Percentiles rank a stretch among this genome's conserved stretches.
These are phyloP conservation scores for Exocentrus adspersus DNA, from an alignment of 2,888 invertebrate genomes.

Conservation along the genomic window DNA sequence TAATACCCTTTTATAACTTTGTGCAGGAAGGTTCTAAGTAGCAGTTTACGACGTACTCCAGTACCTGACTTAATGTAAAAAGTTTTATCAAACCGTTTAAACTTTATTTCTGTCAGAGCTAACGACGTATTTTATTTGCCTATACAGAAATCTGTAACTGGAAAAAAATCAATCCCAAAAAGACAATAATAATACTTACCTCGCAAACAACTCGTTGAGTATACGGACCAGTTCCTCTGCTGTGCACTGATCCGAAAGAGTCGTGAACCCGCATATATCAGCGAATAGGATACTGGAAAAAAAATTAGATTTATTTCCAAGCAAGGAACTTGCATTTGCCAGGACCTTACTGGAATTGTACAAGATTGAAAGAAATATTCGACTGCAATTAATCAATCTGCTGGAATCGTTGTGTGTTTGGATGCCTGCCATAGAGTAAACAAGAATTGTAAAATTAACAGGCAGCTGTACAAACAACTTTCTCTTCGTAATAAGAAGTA, in stretches of 20 bases:
- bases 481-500: too few relatives aligned
- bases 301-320: slow-evolving; percentile 49
- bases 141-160: too few relatives aligned
- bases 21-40: too few relatives aligned
- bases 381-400: background rate
- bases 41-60: too few relatives aligned
- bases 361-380: background rate
- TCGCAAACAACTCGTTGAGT: slow-evolving; percentile 89
- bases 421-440: background rate
- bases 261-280: slow-evolving; percentile 93
- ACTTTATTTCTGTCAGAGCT: too few relatives aligned
- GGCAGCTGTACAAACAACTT: too few relatives aligned
- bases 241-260: slow-evolving; percentile 90
- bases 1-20: too few relatives aligned
- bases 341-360: background rate
- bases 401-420: background rate
- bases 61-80: too few relatives aligned
- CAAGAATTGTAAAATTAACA: too few relatives aligned
- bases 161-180: too few relatives aligned
- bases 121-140: too few relatives aligned
- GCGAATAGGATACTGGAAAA: slow-evolving; percentile 86
- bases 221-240: slow-evolving; percentile 90
- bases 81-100: too few relatives aligned
- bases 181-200: slow-evolving; percentile 66
- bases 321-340: background rate